Evolutionary conservation across 2,113 vertebrate genomes (phyloP), one percentile per base, ranked within the genome.

Genomic region (Artemisiospiza belli): DNA sequence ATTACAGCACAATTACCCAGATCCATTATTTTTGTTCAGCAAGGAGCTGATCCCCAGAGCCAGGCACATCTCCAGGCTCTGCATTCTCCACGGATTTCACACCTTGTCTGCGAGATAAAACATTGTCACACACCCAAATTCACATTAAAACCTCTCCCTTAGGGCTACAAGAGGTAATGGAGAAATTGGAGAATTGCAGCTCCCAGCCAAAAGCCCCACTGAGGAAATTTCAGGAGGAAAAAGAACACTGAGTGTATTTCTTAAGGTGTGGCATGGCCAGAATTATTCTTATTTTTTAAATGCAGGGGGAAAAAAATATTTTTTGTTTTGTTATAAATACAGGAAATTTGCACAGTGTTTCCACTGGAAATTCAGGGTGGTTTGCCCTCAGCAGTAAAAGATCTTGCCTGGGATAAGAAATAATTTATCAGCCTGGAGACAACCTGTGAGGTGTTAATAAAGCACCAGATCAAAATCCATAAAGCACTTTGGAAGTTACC

Each of bases 211-310:
- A 93, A 82, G 27, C 52, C 30, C 28, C 46, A 24, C 1, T 62
- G 55, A 67, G 59, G 33, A n/a, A 77, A 74, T 44, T 66, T n/a
- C 16, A 72, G 41, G 51, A 77, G 44, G 70, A 72, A 95, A 92
- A 95, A 37, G 41, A 70, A 49, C 28, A 57, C 39, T 33, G 73
- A 67, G 12, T 24, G 93, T 84, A 37, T 92, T 82, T 74, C 64
- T 90, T 74, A 82, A 95, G 58, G 91, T 20, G 87, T 61, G 77
- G 61, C 39, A 46, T n/a, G 28, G 52, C 89, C 91, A 79, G 64
- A 35, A 91, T 74, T 89, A 68, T 41, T 91, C 92, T 88, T 76
- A 80, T 90, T 96, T 86, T 91, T 81, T 57, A 81, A 94, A 87
- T 35, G 41, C 25, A 16, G 25, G 54, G 22, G 2, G 18, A 0